Evolutionary conservation across 2,888 invertebrate species (phyloP), one percentile per base, ranked within the genome.

Genomic region (Eutolmus rufibarbis): DNA sequence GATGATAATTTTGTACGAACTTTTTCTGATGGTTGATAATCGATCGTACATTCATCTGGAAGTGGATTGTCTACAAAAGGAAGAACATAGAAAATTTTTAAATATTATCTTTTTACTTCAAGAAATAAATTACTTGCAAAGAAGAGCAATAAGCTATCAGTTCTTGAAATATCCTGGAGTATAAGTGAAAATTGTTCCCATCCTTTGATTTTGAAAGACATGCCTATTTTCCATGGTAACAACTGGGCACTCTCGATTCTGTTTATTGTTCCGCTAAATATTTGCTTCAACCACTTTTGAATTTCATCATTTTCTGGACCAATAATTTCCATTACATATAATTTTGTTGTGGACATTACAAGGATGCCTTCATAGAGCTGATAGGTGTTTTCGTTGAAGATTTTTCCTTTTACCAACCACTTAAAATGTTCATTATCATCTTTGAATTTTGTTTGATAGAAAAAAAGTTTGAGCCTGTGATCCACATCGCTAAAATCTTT

Each of bases 381-480:
- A 87, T 90, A 90, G n/a, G 90, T 90, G 88, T 91, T 91, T 87
- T 92, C 92, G 90, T 93, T 92, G 76, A 93, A 91, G 28, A 94
- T 92, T 88, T 90, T 91, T 88, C 94, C 94, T 89, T 93, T 93
- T 1, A 93, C 91, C 79, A 94, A 90, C 91, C 94, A 92, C 82
- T 94, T 92, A 7, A 94, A 92, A 87, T 94, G 93, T 90, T 95
- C 94, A 43, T 93, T 93, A 87, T 93, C 92, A 88, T 94, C 93
- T 88, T 94, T 93, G 89, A 95, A 94, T 89, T 94, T 91, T 88
- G 92, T 92, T 89, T 94, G 92, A 90, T 94, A 94, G 56, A 95
- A 93, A 90, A 94, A 94, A 4, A 94, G 91, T 90, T 94, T 94
- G n/a, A 95, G 91, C 79, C 95, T 93, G 89, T 94, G 94, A 91